Evolutionary conservation across 2,888 invertebrate genomes (phyloP).

Genomic region (Apodemia zela): DNA sequence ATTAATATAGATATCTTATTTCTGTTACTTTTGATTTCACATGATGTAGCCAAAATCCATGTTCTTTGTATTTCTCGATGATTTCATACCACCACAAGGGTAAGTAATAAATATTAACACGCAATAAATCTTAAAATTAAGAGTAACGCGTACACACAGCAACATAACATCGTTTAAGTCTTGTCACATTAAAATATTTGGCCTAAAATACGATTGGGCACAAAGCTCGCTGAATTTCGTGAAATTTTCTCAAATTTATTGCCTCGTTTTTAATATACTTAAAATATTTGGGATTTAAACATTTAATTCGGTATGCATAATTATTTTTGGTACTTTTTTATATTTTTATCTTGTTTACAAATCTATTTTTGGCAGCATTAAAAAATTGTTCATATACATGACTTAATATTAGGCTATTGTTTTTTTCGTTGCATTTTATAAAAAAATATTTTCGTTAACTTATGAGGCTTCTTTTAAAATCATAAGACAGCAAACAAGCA

Average conservation of each 20-base stretch:
- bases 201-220: slow-evolving; percentile 28
- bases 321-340: too few species aligned
- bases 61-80: background rate
- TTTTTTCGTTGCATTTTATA: too few species aligned
- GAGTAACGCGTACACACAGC: slow-evolving; percentile 38
- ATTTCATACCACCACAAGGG: background rate
- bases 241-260: background rate
- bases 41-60: background rate
- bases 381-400: too few species aligned
- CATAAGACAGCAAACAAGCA: too few species aligned
- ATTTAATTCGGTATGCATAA: too few species aligned
- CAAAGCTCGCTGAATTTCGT: slow-evolving; percentile 10
- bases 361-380: too few species aligned
- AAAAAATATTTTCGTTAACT: too few species aligned
- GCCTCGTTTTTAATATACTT: background rate
- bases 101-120: slow-evolving; percentile 21
- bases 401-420: too few species aligned
- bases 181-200: slow-evolving; percentile 37
- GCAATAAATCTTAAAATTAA: slow-evolving; percentile 48
- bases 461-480: too few species aligned
- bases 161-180: slow-evolving; percentile 36
- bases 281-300: background rate
- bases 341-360: too few species aligned
- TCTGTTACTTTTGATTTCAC: background rate
- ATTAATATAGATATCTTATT: too few species aligned